Evolutionary conservation across 2,888 invertebrate genomes (phyloP), one percentile per base, ranked within the genome.

Genomic region (Omphaloscelis lunosa): DNA sequence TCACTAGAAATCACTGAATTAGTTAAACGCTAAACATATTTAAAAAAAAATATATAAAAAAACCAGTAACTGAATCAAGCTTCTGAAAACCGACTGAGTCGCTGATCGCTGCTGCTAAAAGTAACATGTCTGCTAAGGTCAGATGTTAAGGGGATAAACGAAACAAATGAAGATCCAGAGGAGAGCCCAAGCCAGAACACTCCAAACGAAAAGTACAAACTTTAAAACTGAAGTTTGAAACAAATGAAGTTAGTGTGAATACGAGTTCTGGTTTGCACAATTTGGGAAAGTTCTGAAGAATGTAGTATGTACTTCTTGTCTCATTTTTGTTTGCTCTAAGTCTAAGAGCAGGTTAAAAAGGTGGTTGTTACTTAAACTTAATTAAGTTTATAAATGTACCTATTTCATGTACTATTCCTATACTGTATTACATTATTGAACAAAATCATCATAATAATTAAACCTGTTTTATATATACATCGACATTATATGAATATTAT

Each of bases 121-220:
- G 0, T 3, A 39, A 12, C 20, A 17, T 1, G 23, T 65, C 48
- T 76, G n/a, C 15, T 39, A 17, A n/a, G 0, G 7, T 12, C 41
- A 61, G 2, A 51, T 12, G 27, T 11, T 15, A 41, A 58, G 9
- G 15, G 27, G 15, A 23, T 41, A 45, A n/a, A 41, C 8, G 23
- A 56, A 74, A 61, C 53, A 74, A 75, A 61, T 66, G 20, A 81
- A 81, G n/a, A 56, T 41, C 61, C 41, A 75, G 39, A 61, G 34
- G 8, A 41, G 17, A 51, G 34, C 20, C 17, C 17, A 53, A 17
- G 2, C 41, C 29, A 27, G 59, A 61, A 65, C 5, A 48, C 17
- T 53, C 0, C 20, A 12, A 72, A 73, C 15, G 39, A 48, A 67
- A 75, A 51, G 39, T 17, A 61, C 29, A 58, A 27, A 65, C 74